Base-by-base conservation (phyloP, 2,888 invertebrate species). In the Antheraea assamensis region DNA sequence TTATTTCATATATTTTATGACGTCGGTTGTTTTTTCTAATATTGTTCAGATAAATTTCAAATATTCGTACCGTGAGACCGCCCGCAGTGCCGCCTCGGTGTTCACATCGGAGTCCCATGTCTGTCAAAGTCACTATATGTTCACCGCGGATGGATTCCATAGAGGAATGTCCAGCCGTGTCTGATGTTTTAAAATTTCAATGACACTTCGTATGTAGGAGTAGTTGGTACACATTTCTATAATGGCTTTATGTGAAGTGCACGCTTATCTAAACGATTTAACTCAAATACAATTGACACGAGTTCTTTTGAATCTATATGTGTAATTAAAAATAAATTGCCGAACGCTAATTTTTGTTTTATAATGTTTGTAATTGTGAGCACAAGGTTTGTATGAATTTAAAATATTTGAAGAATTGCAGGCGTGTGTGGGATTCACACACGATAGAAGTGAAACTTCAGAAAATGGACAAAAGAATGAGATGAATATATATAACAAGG, bases 51-150 rank as follows among this genome's bases (percentile, higher is more conserved):
- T 15, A 17, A 17, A 30, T 64, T 17, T 64, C 30, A 17, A 64
- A 64, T 30, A 64, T 30, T 64, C 17, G 3, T 58, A 10, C 5
- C 24, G 30, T 24, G 58, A 58, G 58, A 64, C 61, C 61, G 61
- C 61, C 61, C 61, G 61, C 19, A 15, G 61, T 30, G 24, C 61
- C 27, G 27, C 61, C 55, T 7, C 61, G 61, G 27, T 27, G 10
- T 27, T 30, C 61, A 17, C 17, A 30, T 30, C 27, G 61, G 17
- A 64, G 61, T 64, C 61, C 61, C 61, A 30, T 64, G 61, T 64
- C 61, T 17, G 30, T 64, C 61, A 64, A 64, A 21, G 61, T 64
- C 61, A 64, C 27, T 64, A 64, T 64, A 64, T 27, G 27, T 64
- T 64, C 17, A 17, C 17, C 21, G 17, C 61, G 61, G 61, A 61